Conservation (phyloP, 2,888 invertebrate species). For the Beris morrisii region DNA sequence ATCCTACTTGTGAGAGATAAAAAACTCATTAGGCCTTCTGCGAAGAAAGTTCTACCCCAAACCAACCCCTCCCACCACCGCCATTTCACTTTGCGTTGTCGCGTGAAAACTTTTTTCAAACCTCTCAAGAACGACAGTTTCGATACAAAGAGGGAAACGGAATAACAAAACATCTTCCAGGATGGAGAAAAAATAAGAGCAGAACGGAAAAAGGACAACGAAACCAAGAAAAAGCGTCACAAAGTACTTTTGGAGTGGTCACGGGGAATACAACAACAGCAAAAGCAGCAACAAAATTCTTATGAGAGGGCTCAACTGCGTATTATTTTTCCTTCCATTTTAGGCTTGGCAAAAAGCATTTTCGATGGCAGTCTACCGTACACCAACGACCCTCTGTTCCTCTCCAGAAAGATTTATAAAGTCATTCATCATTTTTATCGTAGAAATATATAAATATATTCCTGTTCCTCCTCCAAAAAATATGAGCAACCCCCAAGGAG, state of each 20-base stretch:
- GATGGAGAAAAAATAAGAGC: conserved; percentile 5
- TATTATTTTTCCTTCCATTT: conserved; percentile 18
- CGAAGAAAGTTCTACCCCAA: conserved; percentile 3
- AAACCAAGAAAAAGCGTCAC: conserved; percentile 13
- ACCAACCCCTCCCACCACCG: conserved; percentile 18
- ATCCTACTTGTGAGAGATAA: conserved; percentile 37
- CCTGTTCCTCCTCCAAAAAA: conserved; percentile 12
- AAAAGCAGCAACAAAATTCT: background rate
- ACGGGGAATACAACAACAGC: conserved; percentile 4
- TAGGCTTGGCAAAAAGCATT: conserved; percentile 9
- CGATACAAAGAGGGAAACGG: background rate
- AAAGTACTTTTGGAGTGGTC: conserved; percentile 14
- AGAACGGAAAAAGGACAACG: conserved; percentile 21
- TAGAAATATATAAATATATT: conserved; percentile 50
- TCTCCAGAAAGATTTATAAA: conserved; percentile 57
- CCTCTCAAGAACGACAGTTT: conserved; percentile 10
- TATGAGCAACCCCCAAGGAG: conserved; percentile 8
- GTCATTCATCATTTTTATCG: conserved; percentile 59
- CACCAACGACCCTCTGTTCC: conserved; percentile 52
- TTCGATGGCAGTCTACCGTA: background rate
- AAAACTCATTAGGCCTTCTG: conserved; percentile 38
- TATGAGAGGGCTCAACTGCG: background rate
- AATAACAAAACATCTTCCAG: conserved; percentile 1
- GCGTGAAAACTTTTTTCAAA: conserved; percentile 17
- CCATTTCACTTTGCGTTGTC: conserved; percentile 15